Conservation (phyloP, 2,113 vertebrate species). For the Misgurnus mizolepis region DNA sequence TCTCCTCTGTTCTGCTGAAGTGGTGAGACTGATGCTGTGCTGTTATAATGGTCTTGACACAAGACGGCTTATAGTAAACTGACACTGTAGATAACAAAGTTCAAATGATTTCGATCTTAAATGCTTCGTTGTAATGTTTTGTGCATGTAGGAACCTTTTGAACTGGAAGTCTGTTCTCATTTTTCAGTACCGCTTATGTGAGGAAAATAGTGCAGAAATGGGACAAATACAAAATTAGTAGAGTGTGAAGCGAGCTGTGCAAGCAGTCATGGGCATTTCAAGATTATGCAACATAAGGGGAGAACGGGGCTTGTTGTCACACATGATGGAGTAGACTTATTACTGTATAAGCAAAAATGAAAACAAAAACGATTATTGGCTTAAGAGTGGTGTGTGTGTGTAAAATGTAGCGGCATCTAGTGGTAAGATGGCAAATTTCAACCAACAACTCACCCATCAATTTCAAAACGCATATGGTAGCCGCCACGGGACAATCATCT, state of each 20-base stretch:
- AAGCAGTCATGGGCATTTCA: background rate
- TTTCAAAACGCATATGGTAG: no score
- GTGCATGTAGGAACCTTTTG: background rate
- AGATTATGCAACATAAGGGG: no score
- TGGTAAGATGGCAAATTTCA: no score
- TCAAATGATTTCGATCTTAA: background rate
- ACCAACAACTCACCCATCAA: no score
- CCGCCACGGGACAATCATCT: no score
- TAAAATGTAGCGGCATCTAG: no score
- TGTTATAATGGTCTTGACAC: slow-evolving; percentile 7
- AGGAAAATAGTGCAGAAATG: background rate
- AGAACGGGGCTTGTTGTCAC: no score
- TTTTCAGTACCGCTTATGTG: background rate
- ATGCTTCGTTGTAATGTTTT: background rate
- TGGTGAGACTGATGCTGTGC: background rate
- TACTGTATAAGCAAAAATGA: no score
- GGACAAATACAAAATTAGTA: background rate
- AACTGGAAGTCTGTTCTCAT: background rate
- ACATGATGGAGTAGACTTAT: no score
- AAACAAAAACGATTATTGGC: no score
- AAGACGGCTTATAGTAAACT: background rate
- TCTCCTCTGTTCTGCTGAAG: slow-evolving; percentile 32
- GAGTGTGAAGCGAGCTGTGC: background rate
- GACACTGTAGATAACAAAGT: background rate
- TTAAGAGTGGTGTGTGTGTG: no score